A percentile compares a stretch with the other conserved stretches of the same genome.
These are phyloP conservation scores for Chloroclystis v-ata DNA, from an alignment of 2,888 invertebrate species.

Conservation along the genomic window DNA sequence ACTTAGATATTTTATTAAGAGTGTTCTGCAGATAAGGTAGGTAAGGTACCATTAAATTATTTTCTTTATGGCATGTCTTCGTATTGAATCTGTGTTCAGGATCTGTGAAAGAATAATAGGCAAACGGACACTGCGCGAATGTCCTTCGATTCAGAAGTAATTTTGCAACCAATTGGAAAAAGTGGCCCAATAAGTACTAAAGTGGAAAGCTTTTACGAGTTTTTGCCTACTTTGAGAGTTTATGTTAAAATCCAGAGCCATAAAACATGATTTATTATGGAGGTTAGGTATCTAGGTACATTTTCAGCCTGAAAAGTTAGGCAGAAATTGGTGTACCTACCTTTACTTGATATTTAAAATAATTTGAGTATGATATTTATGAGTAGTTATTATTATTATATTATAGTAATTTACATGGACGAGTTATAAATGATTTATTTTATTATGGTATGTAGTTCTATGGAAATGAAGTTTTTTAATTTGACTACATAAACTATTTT, in stretches of 20 bases:
- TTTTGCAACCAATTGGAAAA: slow-evolving; percentile 53
- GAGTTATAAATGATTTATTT: too few relatives aligned
- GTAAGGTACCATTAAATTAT: slow-evolving; percentile 21
- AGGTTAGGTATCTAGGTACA: not conserved
- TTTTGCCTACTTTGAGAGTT: slow-evolving; percentile 23
- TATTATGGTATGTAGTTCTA: too few relatives aligned
- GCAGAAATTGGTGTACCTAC: too few relatives aligned
- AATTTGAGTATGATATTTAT: too few relatives aligned
- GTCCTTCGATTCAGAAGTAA: slow-evolving; percentile 44
- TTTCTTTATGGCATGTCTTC: slow-evolving; percentile 25
- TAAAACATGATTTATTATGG: slow-evolving; percentile 13
- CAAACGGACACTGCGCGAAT: slow-evolving; percentile 38
- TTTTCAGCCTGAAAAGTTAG: not conserved
- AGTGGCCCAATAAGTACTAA: slow-evolving; percentile 31
- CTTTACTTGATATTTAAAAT: too few relatives aligned
- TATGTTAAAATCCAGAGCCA: slow-evolving; percentile 19
- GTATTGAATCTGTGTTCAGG: slow-evolving; percentile 44
- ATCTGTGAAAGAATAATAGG: slow-evolving; percentile 55
- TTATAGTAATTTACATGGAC: too few relatives aligned
- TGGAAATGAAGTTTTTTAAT: too few relatives aligned
- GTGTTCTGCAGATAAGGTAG: not conserved
- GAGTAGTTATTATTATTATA: too few relatives aligned
- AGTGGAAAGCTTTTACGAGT: slow-evolving; percentile 37
- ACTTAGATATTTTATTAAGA: slow-evolving; percentile 5
- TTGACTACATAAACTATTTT: too few relatives aligned